These are phyloP conservation scores for Thermophis baileyi DNA, from an alignment of 2,113 vertebrate species.

Conservation along the genomic window DNA sequence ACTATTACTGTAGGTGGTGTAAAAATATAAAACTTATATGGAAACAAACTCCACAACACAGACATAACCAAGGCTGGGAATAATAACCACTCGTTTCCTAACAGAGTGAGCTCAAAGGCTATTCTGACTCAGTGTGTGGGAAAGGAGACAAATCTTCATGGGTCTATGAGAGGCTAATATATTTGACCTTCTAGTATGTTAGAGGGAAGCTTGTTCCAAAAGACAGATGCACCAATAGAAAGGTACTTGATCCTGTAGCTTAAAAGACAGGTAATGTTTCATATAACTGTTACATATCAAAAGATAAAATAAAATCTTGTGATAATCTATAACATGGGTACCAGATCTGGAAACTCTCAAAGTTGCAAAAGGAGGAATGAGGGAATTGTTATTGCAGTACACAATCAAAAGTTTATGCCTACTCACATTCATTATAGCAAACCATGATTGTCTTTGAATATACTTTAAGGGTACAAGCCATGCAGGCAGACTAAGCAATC, in stretches of 20 bases:
- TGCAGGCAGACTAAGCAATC: background rate
- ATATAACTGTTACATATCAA: background rate
- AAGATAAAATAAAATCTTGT: background rate
- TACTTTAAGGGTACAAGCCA: background rate
- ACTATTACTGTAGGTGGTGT: background rate
- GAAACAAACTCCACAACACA: background rate
- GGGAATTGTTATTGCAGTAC: background rate
- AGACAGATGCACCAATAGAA: background rate
- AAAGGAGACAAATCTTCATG: background rate
- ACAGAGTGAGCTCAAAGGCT: background rate
- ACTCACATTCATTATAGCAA: background rate
- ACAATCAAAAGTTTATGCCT: background rate
- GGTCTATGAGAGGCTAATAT: background rate
- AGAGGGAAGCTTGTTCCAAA: background rate
- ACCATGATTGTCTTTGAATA: background rate
- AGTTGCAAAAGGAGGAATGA: background rate
- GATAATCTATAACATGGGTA: background rate
- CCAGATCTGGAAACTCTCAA: background rate
- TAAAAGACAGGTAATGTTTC: background rate
- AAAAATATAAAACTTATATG: background rate
- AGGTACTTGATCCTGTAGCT: background rate
- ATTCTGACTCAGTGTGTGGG: background rate
- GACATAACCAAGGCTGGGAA: background rate
- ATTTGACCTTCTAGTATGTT: background rate
- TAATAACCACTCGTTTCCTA: background rate